Conservation (phyloP, 2,888 invertebrate genomes). For the Buathra laborator region DNA sequence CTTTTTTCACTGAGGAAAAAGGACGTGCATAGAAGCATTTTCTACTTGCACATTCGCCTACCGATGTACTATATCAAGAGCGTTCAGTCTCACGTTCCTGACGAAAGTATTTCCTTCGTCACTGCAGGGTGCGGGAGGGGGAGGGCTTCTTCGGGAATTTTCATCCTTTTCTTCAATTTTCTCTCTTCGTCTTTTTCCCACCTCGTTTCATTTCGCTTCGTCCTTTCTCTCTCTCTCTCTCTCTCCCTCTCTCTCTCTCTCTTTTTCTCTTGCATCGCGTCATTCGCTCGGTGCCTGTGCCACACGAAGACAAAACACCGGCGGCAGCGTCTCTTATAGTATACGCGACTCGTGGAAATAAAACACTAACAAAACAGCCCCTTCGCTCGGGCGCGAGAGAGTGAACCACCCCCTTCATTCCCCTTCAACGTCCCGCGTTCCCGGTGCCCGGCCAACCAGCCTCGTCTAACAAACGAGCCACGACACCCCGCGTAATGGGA, state of each 20-base stretch:
- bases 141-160: conserved; percentile 18
- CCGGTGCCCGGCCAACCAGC: conserved; percentile 70
- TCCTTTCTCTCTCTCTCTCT: conserved; percentile 33
- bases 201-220: conserved; percentile 51
- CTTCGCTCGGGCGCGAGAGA: conserved; percentile 62
- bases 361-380: conserved; percentile 81
- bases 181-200: conserved; percentile 45
- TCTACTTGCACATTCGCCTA: conserved; percentile 23
- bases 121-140: conserved; percentile 30
- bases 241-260: conserved; percentile 47
- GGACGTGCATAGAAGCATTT: neutral
- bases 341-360: conserved; percentile 75
- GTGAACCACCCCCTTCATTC: conserved; percentile 37
- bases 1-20: neutral
- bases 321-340: conserved; percentile 66
- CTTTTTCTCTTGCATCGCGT: conserved; percentile 52
- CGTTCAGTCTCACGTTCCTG: conserved; percentile 58
- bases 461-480: conserved; percentile 83
- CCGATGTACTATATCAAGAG: conserved; percentile 45
- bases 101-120: conserved; percentile 70
- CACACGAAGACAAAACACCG: conserved; percentile 76
- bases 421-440: conserved; percentile 55
- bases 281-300: conserved; percentile 58
- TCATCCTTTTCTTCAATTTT: conserved; percentile 65
- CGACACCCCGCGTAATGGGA: conserved; percentile 81